Evolutionary conservation across 2,113 vertebrate genomes (phyloP).

Genomic region (Leuciscus idus): DNA sequence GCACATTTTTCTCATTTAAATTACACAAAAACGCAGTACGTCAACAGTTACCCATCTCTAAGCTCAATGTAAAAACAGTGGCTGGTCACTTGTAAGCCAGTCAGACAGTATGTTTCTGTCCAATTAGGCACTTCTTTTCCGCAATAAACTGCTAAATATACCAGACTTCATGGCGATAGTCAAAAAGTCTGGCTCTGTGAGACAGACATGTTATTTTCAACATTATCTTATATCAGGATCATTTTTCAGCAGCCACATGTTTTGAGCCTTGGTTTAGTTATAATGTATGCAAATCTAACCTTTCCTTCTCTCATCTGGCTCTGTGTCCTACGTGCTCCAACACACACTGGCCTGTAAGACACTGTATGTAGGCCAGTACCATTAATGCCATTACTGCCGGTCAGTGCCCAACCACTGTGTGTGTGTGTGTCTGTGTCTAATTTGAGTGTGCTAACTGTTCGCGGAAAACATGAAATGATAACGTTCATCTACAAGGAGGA

Average conservation of each 20-base stretch:
- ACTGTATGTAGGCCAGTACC: slow-evolving; percentile 60
- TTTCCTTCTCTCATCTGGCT: slow-evolving; percentile 21
- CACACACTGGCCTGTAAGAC: slow-evolving; percentile 46
- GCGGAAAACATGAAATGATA: slow-evolving; percentile 38
- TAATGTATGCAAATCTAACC: slow-evolving; percentile 26
- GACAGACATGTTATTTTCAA: background rate
- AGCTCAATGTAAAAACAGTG: background rate
- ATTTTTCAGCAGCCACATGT: slow-evolving; percentile 7
- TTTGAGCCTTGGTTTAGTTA: background rate
- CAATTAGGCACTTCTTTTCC: background rate
- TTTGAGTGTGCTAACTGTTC: slow-evolving; percentile 22
- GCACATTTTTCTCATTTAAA: background rate
- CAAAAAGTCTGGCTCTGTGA: background rate
- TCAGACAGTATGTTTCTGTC: background rate
- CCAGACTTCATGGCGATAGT: background rate
- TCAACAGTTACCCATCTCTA: background rate
- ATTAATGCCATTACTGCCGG: slow-evolving; percentile 58
- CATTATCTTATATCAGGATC: background rate
- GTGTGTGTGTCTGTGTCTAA: slow-evolving; percentile 53
- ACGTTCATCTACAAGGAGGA: slow-evolving; percentile 27
- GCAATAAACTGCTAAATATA: background rate
- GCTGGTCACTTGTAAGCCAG: background rate
- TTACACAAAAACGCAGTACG: background rate
- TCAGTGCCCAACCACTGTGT: slow-evolving; percentile 50
- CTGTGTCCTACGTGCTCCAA: background rate